Evolutionary conservation across 2,888 invertebrate species (phyloP).

Genomic region (Parnassius mnemosyne): DNA sequence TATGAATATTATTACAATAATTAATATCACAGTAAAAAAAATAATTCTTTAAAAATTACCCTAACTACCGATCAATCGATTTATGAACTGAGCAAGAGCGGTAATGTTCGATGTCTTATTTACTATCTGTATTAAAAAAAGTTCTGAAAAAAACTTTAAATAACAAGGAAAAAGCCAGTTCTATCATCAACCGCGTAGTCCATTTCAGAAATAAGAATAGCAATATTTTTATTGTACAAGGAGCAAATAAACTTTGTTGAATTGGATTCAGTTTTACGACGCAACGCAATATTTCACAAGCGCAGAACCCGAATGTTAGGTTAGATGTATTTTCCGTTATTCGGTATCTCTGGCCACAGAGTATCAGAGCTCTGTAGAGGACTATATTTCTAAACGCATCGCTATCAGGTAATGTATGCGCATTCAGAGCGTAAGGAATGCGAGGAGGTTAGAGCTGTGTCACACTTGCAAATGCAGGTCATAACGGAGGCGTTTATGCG

Average conservation of each 20-base stretch:
- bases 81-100: too few relatives aligned
- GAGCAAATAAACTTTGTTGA: conserved; percentile 7
- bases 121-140: too few relatives aligned
- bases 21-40: too few relatives aligned
- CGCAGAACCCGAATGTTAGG: conserved; percentile 16
- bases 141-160: too few relatives aligned
- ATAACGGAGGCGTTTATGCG: too few relatives aligned
- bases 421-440: conserved; percentile 40
- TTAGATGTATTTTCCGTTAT: conserved; percentile 22
- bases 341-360: conserved; percentile 2
- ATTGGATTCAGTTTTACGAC: conserved; percentile 13
- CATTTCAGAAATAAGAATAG: too few relatives aligned
- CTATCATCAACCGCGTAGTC: too few relatives aligned
- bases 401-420: conserved; percentile 38
- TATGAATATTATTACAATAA: too few relatives aligned
- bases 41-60: too few relatives aligned
- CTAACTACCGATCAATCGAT: too few relatives aligned
- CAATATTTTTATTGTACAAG: neutral
- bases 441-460: conserved; percentile 37
- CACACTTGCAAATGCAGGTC: conserved; percentile 4
- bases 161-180: too few relatives aligned
- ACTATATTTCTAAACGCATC: conserved; percentile 26
- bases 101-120: too few relatives aligned
- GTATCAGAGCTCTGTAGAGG: conserved; percentile 22
- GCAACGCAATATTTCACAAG: conserved; percentile 14